Percentiles rank a stretch among this genome's conserved stretches.
These are phyloP conservation scores for Microdon myrmicae DNA, from an alignment of 2,888 invertebrate species.

Conservation along the genomic window DNA sequence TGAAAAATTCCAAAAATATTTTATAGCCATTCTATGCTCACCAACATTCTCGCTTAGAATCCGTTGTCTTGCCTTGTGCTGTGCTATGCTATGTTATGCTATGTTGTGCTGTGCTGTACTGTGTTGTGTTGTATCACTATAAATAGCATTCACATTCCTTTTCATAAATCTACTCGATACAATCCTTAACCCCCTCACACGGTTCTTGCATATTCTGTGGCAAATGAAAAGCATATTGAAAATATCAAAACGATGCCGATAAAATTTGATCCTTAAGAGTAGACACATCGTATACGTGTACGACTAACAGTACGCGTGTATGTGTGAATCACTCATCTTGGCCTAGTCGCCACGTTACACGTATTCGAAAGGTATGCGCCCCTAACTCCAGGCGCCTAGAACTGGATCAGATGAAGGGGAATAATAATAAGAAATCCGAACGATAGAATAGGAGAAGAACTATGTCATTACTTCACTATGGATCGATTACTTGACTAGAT, in stretches of 20 bases:
- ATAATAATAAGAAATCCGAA: not conserved
- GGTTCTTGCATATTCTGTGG: slow-evolving; percentile 6
- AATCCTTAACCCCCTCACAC: slow-evolving; percentile 29
- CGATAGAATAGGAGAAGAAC: not conserved
- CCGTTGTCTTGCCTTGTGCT: too few species aligned
- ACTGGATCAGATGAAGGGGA: not conserved
- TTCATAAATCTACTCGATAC: slow-evolving; percentile 27
- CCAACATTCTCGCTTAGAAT: slow-evolving; percentile 1
- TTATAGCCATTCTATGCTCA: slow-evolving; percentile 19
- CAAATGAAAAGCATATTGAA: slow-evolving; percentile 42
- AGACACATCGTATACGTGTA: not conserved
- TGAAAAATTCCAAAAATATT: slow-evolving; percentile 37
- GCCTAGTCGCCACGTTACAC: too few species aligned
- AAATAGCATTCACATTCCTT: slow-evolving; percentile 24
- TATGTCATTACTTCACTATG: slow-evolving; percentile 10
- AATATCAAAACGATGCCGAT: slow-evolving; percentile 30
- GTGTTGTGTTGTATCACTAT: slow-evolving; percentile 16
- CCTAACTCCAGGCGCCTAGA: too few species aligned
- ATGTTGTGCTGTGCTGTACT: slow-evolving; percentile 5
- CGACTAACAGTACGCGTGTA: not conserved
- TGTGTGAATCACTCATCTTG: too few species aligned
- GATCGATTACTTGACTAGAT: slow-evolving; percentile 30
- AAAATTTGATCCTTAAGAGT: slow-evolving; percentile 25
- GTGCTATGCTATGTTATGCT: slow-evolving; percentile 8
- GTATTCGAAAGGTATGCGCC: not conserved